Percentiles rank a stretch among this genome's conserved stretches.
Conservation (phyloP, 1,140 invertebrate species). For the Panagrolaimus sp. region DNA sequence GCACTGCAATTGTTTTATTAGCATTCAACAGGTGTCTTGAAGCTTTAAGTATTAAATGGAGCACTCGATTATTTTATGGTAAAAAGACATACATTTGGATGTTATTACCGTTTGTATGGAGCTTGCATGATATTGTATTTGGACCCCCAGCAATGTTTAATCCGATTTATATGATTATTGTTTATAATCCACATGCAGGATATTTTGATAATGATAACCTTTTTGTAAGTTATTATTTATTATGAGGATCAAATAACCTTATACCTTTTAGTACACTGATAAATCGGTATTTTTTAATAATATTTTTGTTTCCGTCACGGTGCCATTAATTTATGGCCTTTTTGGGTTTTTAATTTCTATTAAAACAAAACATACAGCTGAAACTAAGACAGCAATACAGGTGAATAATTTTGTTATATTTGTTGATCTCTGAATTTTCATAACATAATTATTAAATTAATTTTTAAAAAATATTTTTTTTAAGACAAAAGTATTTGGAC, state of each 20-base stretch:
- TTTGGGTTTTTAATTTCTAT: background rate
- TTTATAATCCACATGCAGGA: conserved; percentile 22
- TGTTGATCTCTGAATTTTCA: background rate
- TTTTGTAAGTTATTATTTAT: conserved; percentile 3
- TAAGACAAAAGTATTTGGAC: background rate
- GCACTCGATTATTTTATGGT: background rate
- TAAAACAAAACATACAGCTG: background rate
- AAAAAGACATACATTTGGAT: conserved; percentile 17
- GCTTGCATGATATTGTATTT: background rate
- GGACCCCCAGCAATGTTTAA: conserved; percentile 1
- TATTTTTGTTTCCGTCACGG: background rate
- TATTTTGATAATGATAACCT: conserved; percentile 13
- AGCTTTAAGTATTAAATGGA: background rate
- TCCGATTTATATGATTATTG: conserved; percentile 8
- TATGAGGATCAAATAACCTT: background rate
- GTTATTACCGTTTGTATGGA: background rate
- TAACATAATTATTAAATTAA: no score
- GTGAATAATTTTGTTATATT: background rate
- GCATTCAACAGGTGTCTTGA: conserved; percentile 23
- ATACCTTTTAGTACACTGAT: conserved; percentile 1
- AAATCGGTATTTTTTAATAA: background rate
- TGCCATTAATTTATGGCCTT: background rate
- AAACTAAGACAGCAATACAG: background rate
- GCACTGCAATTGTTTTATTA: conserved; percentile 2
- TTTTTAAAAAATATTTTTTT: background rate